A percentile compares a stretch with the other conserved stretches of the same genome.
Evolutionary conservation across 2,113 vertebrate genomes (phyloP).

Genomic region (Hirundichthys speculiger): DNA sequence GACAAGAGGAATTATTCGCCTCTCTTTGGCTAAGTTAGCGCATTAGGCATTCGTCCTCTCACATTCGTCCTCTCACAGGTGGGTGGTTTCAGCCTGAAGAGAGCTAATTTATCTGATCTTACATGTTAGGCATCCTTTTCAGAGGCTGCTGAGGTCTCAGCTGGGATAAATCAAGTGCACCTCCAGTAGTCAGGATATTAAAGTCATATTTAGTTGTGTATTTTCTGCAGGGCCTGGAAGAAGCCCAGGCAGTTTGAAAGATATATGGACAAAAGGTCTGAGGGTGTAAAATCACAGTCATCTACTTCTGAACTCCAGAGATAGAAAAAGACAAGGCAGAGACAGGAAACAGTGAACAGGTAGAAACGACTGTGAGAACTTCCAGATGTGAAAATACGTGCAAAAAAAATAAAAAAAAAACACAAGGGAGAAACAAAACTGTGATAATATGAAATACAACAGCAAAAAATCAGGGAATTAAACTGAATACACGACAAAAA

Average conservation of each 20-base stretch:
- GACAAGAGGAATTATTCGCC: not conserved
- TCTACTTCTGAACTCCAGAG: constrained; percentile 1
- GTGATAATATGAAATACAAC: no score
- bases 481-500: not conserved
- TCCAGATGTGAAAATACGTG: no score
- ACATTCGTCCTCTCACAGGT: no score
- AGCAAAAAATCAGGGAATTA: not conserved
- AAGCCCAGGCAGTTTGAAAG: constrained; percentile 24
- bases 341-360: no score
- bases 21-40: no score
- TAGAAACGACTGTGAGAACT: no score
- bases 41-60: no score
- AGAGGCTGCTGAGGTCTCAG: constrained; percentile 45
- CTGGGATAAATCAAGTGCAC: constrained; percentile 57
- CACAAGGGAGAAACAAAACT: no score
- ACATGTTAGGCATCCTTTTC: constrained; percentile 40
- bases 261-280: constrained; percentile 13
- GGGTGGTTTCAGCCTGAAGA: not conserved
- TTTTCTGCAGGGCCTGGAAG: constrained; percentile 36
- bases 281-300: constrained; percentile 32
- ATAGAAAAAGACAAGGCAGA: not conserved
- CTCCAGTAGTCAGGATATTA: constrained; percentile 50
- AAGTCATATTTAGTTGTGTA: constrained; percentile 59
- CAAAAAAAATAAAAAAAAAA: no score
- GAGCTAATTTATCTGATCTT: constrained; percentile 15